These are phyloP conservation scores for Candoia aspera DNA, from an alignment of 2,113 vertebrate genomes.

Conservation along the genomic window DNA sequence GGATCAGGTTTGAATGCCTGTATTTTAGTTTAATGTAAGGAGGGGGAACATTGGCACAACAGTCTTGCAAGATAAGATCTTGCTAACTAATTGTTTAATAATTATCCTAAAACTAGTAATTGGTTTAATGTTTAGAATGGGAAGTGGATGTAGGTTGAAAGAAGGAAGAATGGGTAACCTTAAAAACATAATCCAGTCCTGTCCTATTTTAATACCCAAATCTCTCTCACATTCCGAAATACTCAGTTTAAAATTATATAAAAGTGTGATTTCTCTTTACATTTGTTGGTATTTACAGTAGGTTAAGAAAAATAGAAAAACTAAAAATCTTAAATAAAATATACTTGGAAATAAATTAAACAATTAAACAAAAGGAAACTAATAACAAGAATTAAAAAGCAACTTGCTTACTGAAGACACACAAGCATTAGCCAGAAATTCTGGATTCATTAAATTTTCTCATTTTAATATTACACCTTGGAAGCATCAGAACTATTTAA, in stretches of 20 bases:
- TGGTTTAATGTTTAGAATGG: neutral
- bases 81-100: neutral
- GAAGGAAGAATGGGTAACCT: neutral
- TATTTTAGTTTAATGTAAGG: neutral
- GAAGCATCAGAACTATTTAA: neutral
- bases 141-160: neutral
- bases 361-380: neutral
- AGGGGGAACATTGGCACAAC: neutral
- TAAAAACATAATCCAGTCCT: neutral
- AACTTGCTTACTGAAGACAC: neutral
- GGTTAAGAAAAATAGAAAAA: conserved; percentile 15
- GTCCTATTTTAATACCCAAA: neutral
- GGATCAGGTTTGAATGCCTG: neutral
- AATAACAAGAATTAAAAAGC: neutral
- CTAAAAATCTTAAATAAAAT: neutral
- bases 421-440: neutral
- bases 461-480: neutral
- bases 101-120: neutral
- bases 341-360: neutral
- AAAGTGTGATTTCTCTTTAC: neutral
- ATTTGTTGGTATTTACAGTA: accelerated
- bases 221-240: neutral
- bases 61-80: neutral
- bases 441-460: neutral
- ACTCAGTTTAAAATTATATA: neutral